phyloP scores from a whole-genome alignment of 2,888 invertebrate species.

The Clitarchus hookeri region DNA sequence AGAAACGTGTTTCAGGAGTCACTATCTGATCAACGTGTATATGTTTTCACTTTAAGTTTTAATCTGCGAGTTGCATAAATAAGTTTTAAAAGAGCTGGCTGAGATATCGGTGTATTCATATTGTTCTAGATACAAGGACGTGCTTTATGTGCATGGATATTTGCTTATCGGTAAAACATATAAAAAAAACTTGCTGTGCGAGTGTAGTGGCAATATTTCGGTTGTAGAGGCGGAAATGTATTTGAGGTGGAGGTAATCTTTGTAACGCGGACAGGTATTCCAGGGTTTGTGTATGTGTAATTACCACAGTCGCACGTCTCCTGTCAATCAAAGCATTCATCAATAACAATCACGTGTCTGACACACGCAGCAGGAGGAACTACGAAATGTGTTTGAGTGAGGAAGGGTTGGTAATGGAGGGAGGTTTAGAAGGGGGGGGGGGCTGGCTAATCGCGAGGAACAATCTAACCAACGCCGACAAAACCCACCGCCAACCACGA shows the following conservation, averaged over 20 bases:
- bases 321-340: slow-evolving; percentile 21
- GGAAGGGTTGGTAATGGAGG: no score
- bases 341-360: slow-evolving; percentile 20
- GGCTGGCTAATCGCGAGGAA: not conserved
- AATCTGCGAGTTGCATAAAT: no score
- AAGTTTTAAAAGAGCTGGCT: no score
- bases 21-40: no score
- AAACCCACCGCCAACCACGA: not conserved
- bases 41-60: no score
- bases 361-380: not conserved
- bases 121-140: no score
- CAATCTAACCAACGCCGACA: not conserved
- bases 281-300: not conserved
- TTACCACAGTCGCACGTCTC: not conserved
- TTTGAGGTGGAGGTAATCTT: not conserved
- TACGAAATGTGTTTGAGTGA: not conserved
- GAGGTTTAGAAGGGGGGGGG: not conserved
- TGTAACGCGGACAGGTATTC: not conserved
- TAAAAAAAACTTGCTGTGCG: no score
- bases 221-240: not conserved
- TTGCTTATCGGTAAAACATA: no score
- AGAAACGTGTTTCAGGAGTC: no score
- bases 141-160: no score
- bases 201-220: no score
- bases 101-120: no score